phyloP scores from a whole-genome alignment of 2,113 vertebrate species.

The Actenoides hombroni region DNA sequence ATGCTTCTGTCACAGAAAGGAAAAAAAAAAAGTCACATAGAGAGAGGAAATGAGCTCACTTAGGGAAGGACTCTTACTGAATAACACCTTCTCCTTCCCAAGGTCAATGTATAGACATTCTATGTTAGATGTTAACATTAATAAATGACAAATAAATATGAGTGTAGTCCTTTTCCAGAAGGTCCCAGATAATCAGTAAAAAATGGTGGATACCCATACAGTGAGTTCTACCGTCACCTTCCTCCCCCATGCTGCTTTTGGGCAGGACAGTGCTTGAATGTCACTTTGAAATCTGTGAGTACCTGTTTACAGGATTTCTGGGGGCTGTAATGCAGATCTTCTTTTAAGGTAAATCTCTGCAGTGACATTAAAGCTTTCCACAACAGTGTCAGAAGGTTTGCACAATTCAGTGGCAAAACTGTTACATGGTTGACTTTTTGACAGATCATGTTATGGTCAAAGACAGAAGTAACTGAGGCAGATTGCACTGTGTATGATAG shows the following conservation, averaged over 20 bases:
- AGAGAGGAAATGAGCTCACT: not conserved
- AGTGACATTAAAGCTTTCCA: not conserved
- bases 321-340: not conserved
- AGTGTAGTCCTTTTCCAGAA: not conserved
- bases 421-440: not conserved
- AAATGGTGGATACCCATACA: not conserved
- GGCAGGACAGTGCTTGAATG: not conserved
- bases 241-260: not conserved
- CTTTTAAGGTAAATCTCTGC: not conserved
- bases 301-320: not conserved
- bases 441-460: not conserved
- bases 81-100: not conserved
- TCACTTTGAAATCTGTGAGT: not conserved
- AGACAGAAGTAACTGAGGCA: not conserved
- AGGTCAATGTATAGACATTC: not conserved
- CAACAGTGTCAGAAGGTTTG: not conserved
- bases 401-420: not conserved
- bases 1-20: not conserved
- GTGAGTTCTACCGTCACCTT: not conserved
- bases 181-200: not conserved
- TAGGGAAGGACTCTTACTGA: not conserved
- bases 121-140: not conserved
- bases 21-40: not conserved
- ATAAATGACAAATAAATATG: not conserved
- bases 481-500: not conserved